phyloP scores from a whole-genome alignment of 2,888 invertebrate species.

The Agrotis segetum region DNA sequence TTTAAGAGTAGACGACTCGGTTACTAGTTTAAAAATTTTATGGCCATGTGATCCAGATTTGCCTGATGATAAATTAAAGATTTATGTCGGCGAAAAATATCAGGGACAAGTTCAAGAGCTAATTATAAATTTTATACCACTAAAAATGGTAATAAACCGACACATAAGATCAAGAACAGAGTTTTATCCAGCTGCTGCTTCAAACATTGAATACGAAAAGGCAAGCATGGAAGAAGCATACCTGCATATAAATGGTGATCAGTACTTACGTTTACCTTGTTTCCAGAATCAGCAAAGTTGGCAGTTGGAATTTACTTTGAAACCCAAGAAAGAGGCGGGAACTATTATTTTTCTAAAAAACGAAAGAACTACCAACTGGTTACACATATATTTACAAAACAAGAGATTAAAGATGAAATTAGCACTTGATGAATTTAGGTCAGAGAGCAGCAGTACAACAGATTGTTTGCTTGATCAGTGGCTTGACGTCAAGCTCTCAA shows the following conservation, averaged over 20 bases:
- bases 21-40: conserved; percentile 69
- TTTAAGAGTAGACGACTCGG: conserved; percentile 83
- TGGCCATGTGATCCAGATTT: conserved; percentile 85
- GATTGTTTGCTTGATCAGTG: conserved; percentile 82
- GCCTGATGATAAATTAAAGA: conserved; percentile 78
- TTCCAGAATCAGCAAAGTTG: conserved; percentile 80
- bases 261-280: conserved; percentile 84
- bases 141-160: conserved; percentile 74
- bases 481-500: conserved; percentile 81
- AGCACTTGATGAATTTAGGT: conserved; percentile 71
- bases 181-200: conserved; percentile 76
- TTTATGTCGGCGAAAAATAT: conserved; percentile 84
- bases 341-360: conserved; percentile 80
- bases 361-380: conserved; percentile 72
- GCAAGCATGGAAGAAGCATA: conserved; percentile 82
- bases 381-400: conserved; percentile 81
- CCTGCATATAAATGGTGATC: conserved; percentile 76
- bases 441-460: conserved; percentile 80
- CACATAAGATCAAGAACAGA: conserved; percentile 62
- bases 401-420: conserved; percentile 82
- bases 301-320: conserved; percentile 82
- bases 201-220: conserved; percentile 84
- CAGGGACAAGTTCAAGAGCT: conserved; percentile 87
- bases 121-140: conserved; percentile 84
- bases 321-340: conserved; percentile 79